Conservation (phyloP, 2,888 invertebrate species). For the Prosapia bicincta region DNA sequence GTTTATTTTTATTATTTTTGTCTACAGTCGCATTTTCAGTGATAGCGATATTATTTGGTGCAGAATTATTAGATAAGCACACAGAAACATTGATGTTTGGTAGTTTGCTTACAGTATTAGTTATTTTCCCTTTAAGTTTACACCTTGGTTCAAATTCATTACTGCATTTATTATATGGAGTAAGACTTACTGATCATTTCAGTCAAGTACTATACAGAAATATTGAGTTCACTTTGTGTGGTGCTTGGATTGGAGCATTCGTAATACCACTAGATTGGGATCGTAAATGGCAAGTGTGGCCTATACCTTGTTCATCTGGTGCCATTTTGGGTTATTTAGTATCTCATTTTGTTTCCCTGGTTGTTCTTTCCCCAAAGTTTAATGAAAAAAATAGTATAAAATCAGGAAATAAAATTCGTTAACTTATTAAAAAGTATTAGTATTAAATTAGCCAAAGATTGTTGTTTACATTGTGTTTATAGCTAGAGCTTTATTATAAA, state of each 20-base stretch:
- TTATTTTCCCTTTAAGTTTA: slow-evolving; percentile 60
- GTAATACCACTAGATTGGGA: slow-evolving; percentile 91
- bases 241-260: slow-evolving; percentile 80
- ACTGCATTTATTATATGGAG: slow-evolving; percentile 46
- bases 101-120: slow-evolving; percentile 56
- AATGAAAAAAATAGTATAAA: slow-evolving; percentile 9
- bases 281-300: slow-evolving; percentile 82
- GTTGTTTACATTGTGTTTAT: no score
- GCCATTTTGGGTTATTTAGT: slow-evolving; percentile 59
- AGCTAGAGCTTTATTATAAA: no score
- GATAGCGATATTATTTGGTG: slow-evolving; percentile 64
- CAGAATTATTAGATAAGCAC: slow-evolving; percentile 58
- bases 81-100: slow-evolving; percentile 68
- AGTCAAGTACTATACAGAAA: slow-evolving; percentile 43
- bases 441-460: not conserved
- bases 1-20: slow-evolving; percentile 48
- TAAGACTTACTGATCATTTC: slow-evolving; percentile 46
- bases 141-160: slow-evolving; percentile 53
- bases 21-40: slow-evolving; percentile 55
- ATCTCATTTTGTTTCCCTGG: slow-evolving; percentile 51
- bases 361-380: slow-evolving; percentile 16
- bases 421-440: not conserved
- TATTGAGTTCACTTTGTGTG: slow-evolving; percentile 59
- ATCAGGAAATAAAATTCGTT: not conserved
- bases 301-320: slow-evolving; percentile 67